Percentiles rank a stretch among this genome's conserved stretches.
These are phyloP conservation scores for Riptortus pedestris DNA, from an alignment of 1,140 invertebrate species.

Conservation along the genomic window DNA sequence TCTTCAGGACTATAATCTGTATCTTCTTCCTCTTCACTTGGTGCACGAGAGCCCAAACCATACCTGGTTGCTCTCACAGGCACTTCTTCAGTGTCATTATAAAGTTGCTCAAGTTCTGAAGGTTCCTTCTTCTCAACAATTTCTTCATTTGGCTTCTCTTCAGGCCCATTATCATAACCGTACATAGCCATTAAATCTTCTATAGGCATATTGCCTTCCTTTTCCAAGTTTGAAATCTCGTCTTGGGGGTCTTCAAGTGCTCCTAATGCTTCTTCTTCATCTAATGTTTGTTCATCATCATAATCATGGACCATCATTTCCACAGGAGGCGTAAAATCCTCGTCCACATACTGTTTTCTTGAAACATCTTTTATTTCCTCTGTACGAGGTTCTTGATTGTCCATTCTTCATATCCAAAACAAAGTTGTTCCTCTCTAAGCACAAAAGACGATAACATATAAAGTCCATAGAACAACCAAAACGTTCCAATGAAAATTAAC, in stretches of 20 bases:
- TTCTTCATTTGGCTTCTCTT: slow-evolving; percentile 36
- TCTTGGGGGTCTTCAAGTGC: slow-evolving; percentile 74
- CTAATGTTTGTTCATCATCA: slow-evolving; percentile 89
- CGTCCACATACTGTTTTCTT: slow-evolving; percentile 32
- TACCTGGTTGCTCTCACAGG: slow-evolving; percentile 35
- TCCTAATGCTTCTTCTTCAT: slow-evolving; percentile 91
- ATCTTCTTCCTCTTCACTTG: slow-evolving; percentile 56
- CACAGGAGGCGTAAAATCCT: slow-evolving; percentile 57
- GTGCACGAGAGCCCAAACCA: slow-evolving; percentile 36
- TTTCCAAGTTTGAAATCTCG: slow-evolving; percentile 71
- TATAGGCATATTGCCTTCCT: slow-evolving; percentile 80
- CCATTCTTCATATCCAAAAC: slow-evolving; percentile 13
- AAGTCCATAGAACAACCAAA: no score
- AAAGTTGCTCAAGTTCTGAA: slow-evolving; percentile 40
- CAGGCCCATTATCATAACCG: slow-evolving; percentile 49
- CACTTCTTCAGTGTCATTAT: slow-evolving; percentile 39
- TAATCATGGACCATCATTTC: slow-evolving; percentile 95
- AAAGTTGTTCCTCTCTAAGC: no score
- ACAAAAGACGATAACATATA: no score
- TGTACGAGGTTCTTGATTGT: slow-evolving; percentile 2
- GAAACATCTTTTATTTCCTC: neutral
- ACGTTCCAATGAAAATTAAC: no score
- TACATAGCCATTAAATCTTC: slow-evolving; percentile 84
- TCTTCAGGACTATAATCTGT: slow-evolving; percentile 66
- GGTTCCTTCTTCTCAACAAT: slow-evolving; percentile 42